phyloP scores from a whole-genome alignment of 2,797 vertebrate species.

The Eospalax fontanierii region DNA sequence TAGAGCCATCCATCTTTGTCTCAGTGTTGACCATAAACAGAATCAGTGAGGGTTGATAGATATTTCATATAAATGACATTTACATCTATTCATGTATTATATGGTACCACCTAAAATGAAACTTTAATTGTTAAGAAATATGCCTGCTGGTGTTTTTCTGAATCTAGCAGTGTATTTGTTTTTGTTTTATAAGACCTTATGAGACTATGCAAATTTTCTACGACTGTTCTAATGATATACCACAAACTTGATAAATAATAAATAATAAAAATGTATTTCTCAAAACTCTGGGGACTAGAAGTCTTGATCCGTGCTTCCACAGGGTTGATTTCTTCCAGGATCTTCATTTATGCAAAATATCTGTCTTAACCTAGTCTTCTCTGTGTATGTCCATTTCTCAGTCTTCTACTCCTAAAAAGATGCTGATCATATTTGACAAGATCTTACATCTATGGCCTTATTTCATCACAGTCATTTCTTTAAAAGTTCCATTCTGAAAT shows the following conservation, averaged over 20 bases:
- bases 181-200: not conserved
- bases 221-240: not conserved
- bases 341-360: not conserved
- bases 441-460: not conserved
- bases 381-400: not conserved
- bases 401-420: not conserved
- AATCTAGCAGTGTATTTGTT: not conserved
- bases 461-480: not conserved
- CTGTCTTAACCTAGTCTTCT: not conserved
- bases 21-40: not conserved
- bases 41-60: not conserved
- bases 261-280: not conserved
- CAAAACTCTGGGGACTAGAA: not conserved
- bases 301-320: not conserved
- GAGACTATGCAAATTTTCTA: not conserved
- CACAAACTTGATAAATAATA: not conserved
- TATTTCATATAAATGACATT: not conserved
- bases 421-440: no score
- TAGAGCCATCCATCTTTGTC: not conserved
- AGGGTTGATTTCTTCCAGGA: no score
- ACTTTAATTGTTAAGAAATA: not conserved
- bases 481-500: not conserved
- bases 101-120: not conserved
- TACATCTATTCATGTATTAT: not conserved
- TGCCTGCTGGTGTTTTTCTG: not conserved